Evolutionary conservation across 2,113 vertebrate species (phyloP).

Genomic region (Tyrannus savana): DNA sequence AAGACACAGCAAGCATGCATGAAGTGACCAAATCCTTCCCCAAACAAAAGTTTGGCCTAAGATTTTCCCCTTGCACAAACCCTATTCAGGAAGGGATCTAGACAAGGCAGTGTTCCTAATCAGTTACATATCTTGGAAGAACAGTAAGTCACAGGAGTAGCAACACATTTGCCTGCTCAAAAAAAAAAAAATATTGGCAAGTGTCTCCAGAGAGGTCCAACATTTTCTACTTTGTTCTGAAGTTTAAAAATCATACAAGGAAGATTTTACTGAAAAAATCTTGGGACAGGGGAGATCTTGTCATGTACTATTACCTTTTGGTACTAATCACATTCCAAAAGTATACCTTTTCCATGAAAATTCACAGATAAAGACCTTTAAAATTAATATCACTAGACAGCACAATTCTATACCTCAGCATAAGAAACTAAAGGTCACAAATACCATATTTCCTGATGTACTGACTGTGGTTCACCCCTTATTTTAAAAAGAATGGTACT

Average conservation of each 20-base stretch:
- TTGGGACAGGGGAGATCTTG: fast-evolving
- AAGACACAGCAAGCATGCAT: background rate
- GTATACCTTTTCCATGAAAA: background rate
- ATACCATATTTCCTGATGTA: background rate
- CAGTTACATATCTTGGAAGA: background rate
- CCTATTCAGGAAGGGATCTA: background rate
- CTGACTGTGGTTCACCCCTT: background rate
- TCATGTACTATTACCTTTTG: background rate
- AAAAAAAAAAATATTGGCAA: background rate
- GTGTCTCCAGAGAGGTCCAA: background rate
- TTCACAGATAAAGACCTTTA: background rate
- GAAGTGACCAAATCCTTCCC: background rate
- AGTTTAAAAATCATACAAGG: background rate
- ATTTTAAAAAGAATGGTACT: background rate
- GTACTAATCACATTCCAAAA: background rate
- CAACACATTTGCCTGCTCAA: background rate
- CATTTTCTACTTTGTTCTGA: background rate
- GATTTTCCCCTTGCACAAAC: background rate
- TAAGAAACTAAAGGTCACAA: background rate
- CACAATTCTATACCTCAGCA: background rate
- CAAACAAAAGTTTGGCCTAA: background rate
- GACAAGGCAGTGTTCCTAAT: background rate
- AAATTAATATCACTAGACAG: background rate
- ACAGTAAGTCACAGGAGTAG: background rate
- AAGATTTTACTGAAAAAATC: background rate